Evolutionary conservation across 2,888 invertebrate genomes (phyloP), one percentile per base, ranked within the genome.

Genomic region (Rambutsinella grinnellia): DNA sequence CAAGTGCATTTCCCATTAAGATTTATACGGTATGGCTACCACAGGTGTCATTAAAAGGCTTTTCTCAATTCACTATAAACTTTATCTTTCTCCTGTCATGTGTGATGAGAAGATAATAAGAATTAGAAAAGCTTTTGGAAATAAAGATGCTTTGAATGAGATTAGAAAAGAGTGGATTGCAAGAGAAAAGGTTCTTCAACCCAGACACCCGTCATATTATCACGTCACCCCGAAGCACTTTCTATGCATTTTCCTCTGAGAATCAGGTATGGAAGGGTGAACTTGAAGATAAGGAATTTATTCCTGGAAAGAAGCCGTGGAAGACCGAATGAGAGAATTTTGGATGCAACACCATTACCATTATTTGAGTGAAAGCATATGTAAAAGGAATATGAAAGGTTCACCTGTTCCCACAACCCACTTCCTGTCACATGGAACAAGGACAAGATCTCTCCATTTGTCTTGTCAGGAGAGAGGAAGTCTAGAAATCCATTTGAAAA

Each of bases 401-500:
- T 13, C 10, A 26, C 56, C 51, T 10, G 54, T 26, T 54, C 17
- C 26, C 54, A 2, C n/a, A n/a, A n/a, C 21, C 53, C 21, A 21
- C 54, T 6, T 56, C 56, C 3, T 56, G n/a, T n/a, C 56, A n/a
- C n/a, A n/a, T n/a, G n/a, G n/a, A 58, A 36, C 19, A 58, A 3
- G 24, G 47, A 61, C 60, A 61, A 61, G 60, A 61, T 46, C 46
- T 61, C 58, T 61, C 60, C 60, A 61, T 61, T 61, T 46, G 47
- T 46, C 44, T 58, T 36, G 36, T 46, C 60, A 46, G 46, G 57
- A 57, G 27, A 17, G 13, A 57, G 62, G 46, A 60, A 60, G 49
- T 26, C 13, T n/a, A n/a, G n/a, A n/a, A n/a, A 58, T 65, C 63
- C 66, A 79, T 74, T 69, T 69, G 79, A 79, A 79, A 76, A 76